Evolutionary conservation across 2,113 vertebrate species (phyloP), one percentile per base, ranked within the genome.

Genomic region (Speoplatyrhinus poulsoni): DNA sequence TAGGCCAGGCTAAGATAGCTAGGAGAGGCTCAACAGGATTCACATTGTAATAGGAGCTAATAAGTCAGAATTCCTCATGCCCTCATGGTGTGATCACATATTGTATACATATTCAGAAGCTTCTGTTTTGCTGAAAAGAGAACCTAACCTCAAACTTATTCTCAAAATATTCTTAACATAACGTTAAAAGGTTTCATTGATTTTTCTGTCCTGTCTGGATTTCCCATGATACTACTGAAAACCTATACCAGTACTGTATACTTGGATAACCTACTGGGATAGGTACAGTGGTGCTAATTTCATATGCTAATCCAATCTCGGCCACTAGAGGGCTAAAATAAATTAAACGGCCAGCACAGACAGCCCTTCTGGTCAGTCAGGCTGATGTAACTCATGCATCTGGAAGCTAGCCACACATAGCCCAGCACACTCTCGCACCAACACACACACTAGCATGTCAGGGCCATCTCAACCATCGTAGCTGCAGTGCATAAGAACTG

Each of bases 341-440:
- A 10, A 9, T 17, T 17, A 17, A 9, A 17, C 54, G 17, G 54
- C 54, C 54, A 17, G 54, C 54, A 11, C 11, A 12, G 26, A 15
- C 49, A 52, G 49, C 13, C 49, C 49, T 4, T 52, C 3, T 52
- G 10, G 10, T 9, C 3, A 11, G 10, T 52, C 13, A 12, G 49
- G 49, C 10, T 32, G 9, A 26, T 26, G 26, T 26, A 26, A 26
- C 26, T 26, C 2, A 26, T 26, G 26, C 26, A 26, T 26, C 26
- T 26, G 12, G 12, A 32, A 33, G 7, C 26, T 16, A 33, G 56
- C 56, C 55, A 85, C 85, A 69, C 64, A 60, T 82, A 83, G 87
- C n/a, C 8, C 33, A 32, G 54, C 48, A 58, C 36, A 58, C 36
- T 41, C 4, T 6, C 36, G 7, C 36, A 41, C 36, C 36, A 5